phyloP scores from a whole-genome alignment of 2,113 vertebrate genomes.

The Mus pahari region DNA sequence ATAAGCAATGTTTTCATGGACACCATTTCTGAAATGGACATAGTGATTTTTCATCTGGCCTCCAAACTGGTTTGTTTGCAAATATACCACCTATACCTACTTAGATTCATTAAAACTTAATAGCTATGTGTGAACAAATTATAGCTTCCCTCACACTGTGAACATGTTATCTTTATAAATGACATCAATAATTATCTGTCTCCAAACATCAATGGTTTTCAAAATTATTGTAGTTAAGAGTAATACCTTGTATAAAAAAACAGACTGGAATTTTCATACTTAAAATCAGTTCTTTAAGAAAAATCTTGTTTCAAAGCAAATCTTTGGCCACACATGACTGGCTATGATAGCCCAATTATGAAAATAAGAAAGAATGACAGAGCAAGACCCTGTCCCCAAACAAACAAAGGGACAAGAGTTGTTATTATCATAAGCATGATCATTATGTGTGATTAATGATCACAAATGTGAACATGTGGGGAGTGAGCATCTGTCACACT shows the following conservation, averaged over 20 bases:
- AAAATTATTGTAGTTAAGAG: background rate
- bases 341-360: too few species aligned
- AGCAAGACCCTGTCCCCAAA: background rate
- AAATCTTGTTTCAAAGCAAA: background rate
- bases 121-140: background rate
- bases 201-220: slow-evolving; percentile 10
- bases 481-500: background rate
- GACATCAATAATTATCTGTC: background rate
- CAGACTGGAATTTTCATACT: background rate
- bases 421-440: slow-evolving; percentile 7
- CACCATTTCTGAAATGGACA: background rate
- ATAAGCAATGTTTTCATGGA: background rate
- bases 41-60: slow-evolving; percentile 50
- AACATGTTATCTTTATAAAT: background rate
- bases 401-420: background rate
- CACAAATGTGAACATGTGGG: background rate
- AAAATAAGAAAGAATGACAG: background rate
- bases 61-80: background rate
- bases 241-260: slow-evolving; percentile 1
- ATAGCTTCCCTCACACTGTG: background rate
- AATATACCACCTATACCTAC: background rate
- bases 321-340: background rate
- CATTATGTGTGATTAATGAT: background rate
- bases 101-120: background rate
- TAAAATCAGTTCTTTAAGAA: slow-evolving; percentile 42